phyloP scores from a whole-genome alignment of 2,888 invertebrate genomes.

The Formica aserva region DNA sequence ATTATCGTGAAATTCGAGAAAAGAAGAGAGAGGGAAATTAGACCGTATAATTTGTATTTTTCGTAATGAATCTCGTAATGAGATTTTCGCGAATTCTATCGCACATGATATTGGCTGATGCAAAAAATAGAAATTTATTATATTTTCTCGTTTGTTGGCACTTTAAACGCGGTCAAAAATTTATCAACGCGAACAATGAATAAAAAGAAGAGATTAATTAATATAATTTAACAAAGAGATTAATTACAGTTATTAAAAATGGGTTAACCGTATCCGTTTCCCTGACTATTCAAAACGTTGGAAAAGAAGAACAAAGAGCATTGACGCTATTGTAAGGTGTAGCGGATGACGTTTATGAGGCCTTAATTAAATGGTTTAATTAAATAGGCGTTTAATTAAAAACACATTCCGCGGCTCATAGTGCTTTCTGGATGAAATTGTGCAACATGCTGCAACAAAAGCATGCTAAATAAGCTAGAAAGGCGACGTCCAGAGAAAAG shows the following conservation, averaged over 20 bases:
- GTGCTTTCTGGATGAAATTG: constrained; percentile 50
- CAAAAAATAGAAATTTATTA: background rate
- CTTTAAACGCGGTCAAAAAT: background rate
- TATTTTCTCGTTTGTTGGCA: background rate
- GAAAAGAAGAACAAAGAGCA: constrained; percentile 5
- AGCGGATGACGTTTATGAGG: constrained; percentile 24
- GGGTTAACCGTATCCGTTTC: constrained; percentile 7
- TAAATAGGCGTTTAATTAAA: constrained; percentile 74
- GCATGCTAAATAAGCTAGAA: constrained; percentile 53
- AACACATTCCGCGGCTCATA: constrained; percentile 58
- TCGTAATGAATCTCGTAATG: constrained; percentile 13
- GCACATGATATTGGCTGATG: background rate
- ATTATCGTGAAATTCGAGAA: background rate
- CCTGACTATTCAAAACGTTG: background rate
- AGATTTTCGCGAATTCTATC: background rate
- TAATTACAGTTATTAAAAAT: constrained; percentile 2
- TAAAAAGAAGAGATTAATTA: too few relatives aligned
- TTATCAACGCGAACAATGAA: background rate
- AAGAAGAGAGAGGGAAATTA: background rate
- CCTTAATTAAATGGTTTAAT: constrained; percentile 73
- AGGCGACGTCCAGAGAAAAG: background rate
- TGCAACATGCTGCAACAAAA: constrained; percentile 46
- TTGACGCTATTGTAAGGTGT: constrained; percentile 1
- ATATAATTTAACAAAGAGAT: background rate
- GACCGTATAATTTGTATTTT: background rate